phyloP scores from a whole-genome alignment of 2,113 vertebrate species.

The Varanus salvator region DNA sequence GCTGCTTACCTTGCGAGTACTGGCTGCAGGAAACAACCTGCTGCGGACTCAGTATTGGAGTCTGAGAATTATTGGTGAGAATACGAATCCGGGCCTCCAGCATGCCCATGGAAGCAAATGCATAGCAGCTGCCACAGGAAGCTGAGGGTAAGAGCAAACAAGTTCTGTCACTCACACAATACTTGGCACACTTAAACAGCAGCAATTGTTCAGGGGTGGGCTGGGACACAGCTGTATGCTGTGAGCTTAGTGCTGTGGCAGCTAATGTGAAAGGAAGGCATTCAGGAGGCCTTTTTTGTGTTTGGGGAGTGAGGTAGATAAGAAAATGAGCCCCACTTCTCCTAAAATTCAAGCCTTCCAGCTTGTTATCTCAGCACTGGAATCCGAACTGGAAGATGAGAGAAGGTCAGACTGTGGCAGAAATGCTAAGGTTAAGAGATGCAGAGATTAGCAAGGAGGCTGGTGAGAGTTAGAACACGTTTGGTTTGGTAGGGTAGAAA shows the following conservation, averaged over 20 bases:
- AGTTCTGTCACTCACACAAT: not conserved
- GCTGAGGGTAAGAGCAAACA: constrained; percentile 64
- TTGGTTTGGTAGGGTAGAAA: no score
- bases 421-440: no score
- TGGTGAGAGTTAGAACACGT: no score
- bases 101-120: constrained; percentile 94
- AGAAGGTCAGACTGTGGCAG: no score
- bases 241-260: no score
- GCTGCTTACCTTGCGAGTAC: constrained; percentile 91
- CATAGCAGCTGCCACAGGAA: constrained; percentile 93
- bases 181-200: no score
- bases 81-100: constrained; percentile 92
- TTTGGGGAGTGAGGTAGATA: no score
- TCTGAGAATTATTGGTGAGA: constrained; percentile 88
- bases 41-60: constrained; percentile 89
- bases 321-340: no score
- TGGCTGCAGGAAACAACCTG: constrained; percentile 93
- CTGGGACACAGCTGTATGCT: not conserved
- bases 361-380: no score
- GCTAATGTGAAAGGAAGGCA: not conserved
- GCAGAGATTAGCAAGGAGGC: no score
- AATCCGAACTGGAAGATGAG: no score
- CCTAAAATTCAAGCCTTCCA: no score
- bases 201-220: not conserved
- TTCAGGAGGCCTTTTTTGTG: not conserved